phyloP scores from a whole-genome alignment of 2,888 invertebrate genomes.

The Adineta ricciae region DNA sequence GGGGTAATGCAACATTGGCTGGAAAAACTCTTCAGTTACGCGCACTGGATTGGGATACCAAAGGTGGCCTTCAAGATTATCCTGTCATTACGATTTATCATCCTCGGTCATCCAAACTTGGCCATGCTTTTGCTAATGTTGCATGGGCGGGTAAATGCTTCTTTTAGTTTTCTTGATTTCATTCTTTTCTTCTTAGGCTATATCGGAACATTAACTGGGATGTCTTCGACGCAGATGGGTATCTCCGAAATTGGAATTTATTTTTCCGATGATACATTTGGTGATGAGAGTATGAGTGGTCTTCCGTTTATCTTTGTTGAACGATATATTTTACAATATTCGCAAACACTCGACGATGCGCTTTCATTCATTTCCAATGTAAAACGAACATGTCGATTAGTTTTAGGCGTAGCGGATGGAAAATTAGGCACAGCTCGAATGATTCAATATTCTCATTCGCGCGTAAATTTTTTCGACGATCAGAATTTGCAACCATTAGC shows the following conservation, averaged over 20 bases:
- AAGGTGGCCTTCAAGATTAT: slow-evolving; percentile 32
- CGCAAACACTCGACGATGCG: slow-evolving; percentile 28
- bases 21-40: slow-evolving; percentile 28
- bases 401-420: slow-evolving; percentile 32
- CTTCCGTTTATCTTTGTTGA: slow-evolving; percentile 30
- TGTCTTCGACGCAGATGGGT: slow-evolving; percentile 24
- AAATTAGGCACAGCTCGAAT: slow-evolving; percentile 29
- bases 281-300: slow-evolving; percentile 30
- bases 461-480: slow-evolving; percentile 31
- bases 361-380: slow-evolving; percentile 20
- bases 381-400: slow-evolving; percentile 29
- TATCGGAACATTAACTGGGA: slow-evolving; percentile 30
- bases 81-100: slow-evolving; percentile 33
- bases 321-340: slow-evolving; percentile 31
- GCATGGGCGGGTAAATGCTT: slow-evolving; percentile 18
- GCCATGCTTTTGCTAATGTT: slow-evolving; percentile 33
- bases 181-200: background rate
- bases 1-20: slow-evolving; percentile 25
- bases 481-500: slow-evolving; percentile 26
- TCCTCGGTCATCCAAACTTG: slow-evolving; percentile 20
- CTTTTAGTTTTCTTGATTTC: background rate
- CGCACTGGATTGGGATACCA: slow-evolving; percentile 29
- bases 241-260: slow-evolving; percentile 33
- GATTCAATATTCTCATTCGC: slow-evolving; percentile 31
- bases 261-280: slow-evolving; percentile 33